Evolutionary conservation across 2,797 vertebrate genomes (phyloP).

Genomic region (Avahi laniger): DNA sequence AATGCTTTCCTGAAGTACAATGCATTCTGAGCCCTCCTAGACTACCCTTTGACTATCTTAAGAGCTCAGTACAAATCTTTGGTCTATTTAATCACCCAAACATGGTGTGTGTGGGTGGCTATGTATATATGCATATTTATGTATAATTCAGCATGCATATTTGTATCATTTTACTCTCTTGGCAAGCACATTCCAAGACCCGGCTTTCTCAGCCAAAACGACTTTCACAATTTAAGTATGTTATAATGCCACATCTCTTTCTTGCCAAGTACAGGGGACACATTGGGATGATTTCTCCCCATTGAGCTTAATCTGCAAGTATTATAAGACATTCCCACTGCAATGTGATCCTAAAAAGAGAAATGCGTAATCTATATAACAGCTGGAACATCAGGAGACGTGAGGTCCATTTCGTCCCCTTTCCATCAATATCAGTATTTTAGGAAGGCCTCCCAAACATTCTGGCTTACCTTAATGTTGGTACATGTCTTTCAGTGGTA

Average conservation of each 20-base stretch:
- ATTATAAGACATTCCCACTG: not conserved
- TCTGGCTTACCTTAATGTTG: not conserved
- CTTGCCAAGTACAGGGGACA: not conserved
- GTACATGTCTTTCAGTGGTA: not conserved
- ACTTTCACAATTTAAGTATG: constrained; percentile 46
- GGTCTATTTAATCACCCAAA: constrained; percentile 56
- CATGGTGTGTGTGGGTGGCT: not conserved
- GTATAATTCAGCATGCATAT: constrained; percentile 69
- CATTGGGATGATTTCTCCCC: constrained; percentile 18
- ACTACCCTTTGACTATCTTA: not conserved
- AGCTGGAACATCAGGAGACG: not conserved
- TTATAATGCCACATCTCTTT: constrained; percentile 11
- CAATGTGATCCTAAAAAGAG: not conserved
- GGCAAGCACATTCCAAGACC: constrained; percentile 70
- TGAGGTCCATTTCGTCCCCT: not conserved
- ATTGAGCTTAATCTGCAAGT: constrained; percentile 47
- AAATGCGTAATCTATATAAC: not conserved
- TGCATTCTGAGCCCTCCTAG: not conserved
- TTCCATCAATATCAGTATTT: not conserved
- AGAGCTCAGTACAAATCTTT: not conserved
- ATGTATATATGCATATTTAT: constrained; percentile 60
- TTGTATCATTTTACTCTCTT: constrained; percentile 64
- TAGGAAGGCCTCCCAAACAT: not conserved
- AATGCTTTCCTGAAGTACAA: not conserved
- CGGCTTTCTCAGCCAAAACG: constrained; percentile 71